Evolutionary conservation across 2,888 invertebrate species (phyloP).

Genomic region (Acleris holmiana): DNA sequence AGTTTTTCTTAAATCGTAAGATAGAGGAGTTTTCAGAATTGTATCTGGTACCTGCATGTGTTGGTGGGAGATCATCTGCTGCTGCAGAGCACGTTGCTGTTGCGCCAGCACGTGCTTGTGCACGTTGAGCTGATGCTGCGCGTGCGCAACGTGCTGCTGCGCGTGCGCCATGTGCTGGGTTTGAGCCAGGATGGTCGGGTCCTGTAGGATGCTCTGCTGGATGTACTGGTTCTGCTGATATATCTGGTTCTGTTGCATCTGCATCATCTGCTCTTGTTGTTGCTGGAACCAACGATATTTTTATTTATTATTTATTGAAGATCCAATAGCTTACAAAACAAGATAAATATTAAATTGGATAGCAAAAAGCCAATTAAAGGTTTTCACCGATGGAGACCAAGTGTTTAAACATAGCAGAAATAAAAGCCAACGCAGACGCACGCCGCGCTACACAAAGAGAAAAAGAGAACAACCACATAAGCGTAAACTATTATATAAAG

Average conservation of each 20-base stretch:
- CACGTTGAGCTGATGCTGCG: constrained; percentile 77
- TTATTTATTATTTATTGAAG: constrained; percentile 26
- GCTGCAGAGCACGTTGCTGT: constrained; percentile 77
- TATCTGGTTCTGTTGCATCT: constrained; percentile 64
- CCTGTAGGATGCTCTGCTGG: constrained; percentile 63
- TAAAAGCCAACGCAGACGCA: no score
- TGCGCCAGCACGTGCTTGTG: constrained; percentile 79
- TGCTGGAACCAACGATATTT: constrained; percentile 44
- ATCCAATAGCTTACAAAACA: no score
- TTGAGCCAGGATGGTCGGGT: constrained; percentile 68
- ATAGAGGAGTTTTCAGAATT: no score
- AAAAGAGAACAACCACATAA: no score
- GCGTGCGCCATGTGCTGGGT: constrained; percentile 78
- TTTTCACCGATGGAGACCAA: no score
- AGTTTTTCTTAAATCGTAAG: no score
- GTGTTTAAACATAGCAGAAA: no score
- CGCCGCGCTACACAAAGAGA: no score
- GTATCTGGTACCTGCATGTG: constrained; percentile 54
- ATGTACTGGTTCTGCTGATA: constrained; percentile 54
- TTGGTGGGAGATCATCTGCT: constrained; percentile 76
- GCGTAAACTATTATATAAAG: no score
- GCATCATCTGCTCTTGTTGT: constrained; percentile 62
- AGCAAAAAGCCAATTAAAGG: no score
- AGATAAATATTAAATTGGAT: no score
- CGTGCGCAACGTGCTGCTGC: constrained; percentile 74